A percentile compares a stretch with the other conserved stretches of the same genome.
phyloP scores from a whole-genome alignment of 2,888 invertebrate genomes.

The Aethes cnicana region DNA sequence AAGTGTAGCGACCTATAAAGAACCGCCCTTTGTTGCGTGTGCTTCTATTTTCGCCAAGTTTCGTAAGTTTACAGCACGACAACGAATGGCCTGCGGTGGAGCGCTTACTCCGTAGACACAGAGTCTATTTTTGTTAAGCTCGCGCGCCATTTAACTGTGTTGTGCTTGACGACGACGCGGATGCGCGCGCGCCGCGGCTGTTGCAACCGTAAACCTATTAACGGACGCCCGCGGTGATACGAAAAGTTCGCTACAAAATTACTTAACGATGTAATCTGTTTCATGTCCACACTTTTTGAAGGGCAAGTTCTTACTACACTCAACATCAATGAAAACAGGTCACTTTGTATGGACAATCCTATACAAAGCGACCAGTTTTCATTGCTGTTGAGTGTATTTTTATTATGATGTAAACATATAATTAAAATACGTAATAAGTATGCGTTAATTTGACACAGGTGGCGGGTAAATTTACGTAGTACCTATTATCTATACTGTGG shows the following conservation, averaged over 20 bases:
- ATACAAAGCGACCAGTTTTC: too few relatives aligned
- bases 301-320: constrained; percentile 46
- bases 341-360: too few relatives aligned
- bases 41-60: constrained; percentile 77
- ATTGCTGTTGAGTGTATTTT: too few relatives aligned
- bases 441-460: too few relatives aligned
- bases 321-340: too few relatives aligned
- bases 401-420: constrained; percentile 42
- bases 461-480: too few relatives aligned
- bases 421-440: too few relatives aligned
- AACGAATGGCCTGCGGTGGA: neutral
- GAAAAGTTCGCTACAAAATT: constrained; percentile 36
- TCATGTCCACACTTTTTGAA: constrained; percentile 31
- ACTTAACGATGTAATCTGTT: constrained; percentile 34
- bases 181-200: constrained; percentile 66
- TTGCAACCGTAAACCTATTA: constrained; percentile 68
- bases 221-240: constrained; percentile 59
- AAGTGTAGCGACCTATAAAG: constrained; percentile 70
- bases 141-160: too few relatives aligned
- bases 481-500: too few relatives aligned
- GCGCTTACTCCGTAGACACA: too few relatives aligned
- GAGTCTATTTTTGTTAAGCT: too few relatives aligned
- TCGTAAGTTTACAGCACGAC: constrained; percentile 48
- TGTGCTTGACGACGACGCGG: constrained; percentile 70
- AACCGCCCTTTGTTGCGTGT: constrained; percentile 75